A percentile compares a stretch with the other conserved stretches of the same genome.
Evolutionary conservation across 2,797 vertebrate genomes (phyloP).

Genomic region (Amblyraja radiata): DNA sequence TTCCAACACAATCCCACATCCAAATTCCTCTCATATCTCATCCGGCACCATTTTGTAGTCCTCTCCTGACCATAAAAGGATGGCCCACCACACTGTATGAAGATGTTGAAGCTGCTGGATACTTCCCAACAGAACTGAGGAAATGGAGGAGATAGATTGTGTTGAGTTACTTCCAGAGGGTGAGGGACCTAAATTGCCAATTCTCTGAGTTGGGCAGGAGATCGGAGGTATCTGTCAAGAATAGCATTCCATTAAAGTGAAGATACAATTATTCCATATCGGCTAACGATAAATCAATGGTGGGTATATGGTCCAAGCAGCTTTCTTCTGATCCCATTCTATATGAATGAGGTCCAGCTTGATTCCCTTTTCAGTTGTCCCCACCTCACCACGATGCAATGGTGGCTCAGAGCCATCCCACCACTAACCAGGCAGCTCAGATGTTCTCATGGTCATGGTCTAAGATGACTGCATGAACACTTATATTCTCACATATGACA

Average conservation of each 20-base stretch:
- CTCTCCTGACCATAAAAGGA: not conserved
- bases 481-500: too few species aligned
- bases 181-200: not conserved
- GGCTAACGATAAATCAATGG: not conserved
- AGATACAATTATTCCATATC: not conserved
- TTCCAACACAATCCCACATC: not conserved
- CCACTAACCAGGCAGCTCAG: not conserved
- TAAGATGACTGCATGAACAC: not conserved
- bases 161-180: not conserved
- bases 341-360: not conserved
- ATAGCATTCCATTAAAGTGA: not conserved
- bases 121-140: not conserved
- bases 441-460: not conserved
- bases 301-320: not conserved
- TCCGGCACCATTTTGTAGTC: not conserved
- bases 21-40: not conserved
- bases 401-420: too few species aligned
- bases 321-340: not conserved
- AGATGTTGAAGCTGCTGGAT: not conserved
- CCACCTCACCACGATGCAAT: not conserved
- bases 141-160: not conserved
- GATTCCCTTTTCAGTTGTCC: not conserved
- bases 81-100: not conserved
- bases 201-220: not conserved
- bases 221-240: not conserved